These are phyloP conservation scores for Sciurus niger DNA, from an alignment of 2,113 vertebrate genomes.

Conservation along the genomic window DNA sequence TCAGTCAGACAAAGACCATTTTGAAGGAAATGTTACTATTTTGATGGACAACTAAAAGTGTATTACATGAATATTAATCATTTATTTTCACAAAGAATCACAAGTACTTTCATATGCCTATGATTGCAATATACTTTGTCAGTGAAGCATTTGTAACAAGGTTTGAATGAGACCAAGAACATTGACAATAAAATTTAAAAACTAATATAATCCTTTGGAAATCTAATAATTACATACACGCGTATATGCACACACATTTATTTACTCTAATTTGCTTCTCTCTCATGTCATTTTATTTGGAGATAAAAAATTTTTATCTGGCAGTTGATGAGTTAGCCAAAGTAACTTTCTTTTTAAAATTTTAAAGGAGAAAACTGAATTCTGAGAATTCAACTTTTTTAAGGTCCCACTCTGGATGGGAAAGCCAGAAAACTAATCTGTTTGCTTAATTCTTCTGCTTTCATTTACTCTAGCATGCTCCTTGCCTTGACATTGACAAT, in stretches of 20 bases:
- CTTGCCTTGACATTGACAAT: neutral
- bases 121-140: neutral
- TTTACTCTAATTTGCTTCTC: neutral
- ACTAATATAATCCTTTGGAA: slow-evolving; percentile 5
- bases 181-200: slow-evolving; percentile 5
- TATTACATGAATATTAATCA: neutral
- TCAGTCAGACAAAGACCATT: neutral
- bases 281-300: slow-evolving; percentile 6
- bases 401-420: neutral
- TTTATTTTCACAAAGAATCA: neutral
- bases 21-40: neutral
- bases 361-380: slow-evolving; percentile 25
- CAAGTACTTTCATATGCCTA: neutral
- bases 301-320: neutral
- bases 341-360: neutral
- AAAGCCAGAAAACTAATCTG: neutral
- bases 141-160: neutral
- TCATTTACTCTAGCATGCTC: neutral
- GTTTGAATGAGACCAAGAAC: neutral
- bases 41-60: neutral
- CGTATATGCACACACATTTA: neutral
- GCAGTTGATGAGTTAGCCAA: neutral
- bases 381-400: slow-evolving; percentile 19
- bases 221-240: neutral
- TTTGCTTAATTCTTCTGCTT: neutral